A percentile compares a stretch with the other conserved stretches of the same genome.
Conservation (phyloP, 2,113 vertebrate genomes). For the Rissa tridactyla region DNA sequence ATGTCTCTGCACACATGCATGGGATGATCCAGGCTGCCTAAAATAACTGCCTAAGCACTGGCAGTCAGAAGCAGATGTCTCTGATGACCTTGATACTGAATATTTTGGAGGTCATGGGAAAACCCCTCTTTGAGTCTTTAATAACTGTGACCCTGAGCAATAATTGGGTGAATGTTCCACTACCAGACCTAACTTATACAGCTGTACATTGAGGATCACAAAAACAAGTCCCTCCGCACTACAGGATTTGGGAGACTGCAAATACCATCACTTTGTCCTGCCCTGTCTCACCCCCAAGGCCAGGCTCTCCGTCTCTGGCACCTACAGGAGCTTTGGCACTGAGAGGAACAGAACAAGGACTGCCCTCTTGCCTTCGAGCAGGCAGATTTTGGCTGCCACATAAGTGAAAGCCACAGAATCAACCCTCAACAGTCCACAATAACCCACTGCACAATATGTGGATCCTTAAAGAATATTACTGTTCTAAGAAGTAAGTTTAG, state of each 20-base stretch:
- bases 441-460: neutral
- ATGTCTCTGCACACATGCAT: neutral
- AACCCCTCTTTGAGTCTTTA: neutral
- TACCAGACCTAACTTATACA: neutral
- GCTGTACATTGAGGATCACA: neutral
- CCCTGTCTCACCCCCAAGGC: neutral
- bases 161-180: neutral
- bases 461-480: neutral
- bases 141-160: neutral
- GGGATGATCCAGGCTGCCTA: neutral
- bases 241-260: neutral
- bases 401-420: neutral
- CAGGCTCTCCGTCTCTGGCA: neutral
- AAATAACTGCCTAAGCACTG: conserved; percentile 6
- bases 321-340: neutral
- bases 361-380: neutral
- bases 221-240: neutral
- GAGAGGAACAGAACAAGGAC: neutral
- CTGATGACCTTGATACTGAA: neutral
- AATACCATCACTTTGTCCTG: neutral
- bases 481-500: neutral
- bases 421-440: neutral
- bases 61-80: neutral
- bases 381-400: neutral
- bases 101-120: neutral